Evolutionary conservation across 2,888 invertebrate species (phyloP).

Genomic region (Masnerella sp.): DNA sequence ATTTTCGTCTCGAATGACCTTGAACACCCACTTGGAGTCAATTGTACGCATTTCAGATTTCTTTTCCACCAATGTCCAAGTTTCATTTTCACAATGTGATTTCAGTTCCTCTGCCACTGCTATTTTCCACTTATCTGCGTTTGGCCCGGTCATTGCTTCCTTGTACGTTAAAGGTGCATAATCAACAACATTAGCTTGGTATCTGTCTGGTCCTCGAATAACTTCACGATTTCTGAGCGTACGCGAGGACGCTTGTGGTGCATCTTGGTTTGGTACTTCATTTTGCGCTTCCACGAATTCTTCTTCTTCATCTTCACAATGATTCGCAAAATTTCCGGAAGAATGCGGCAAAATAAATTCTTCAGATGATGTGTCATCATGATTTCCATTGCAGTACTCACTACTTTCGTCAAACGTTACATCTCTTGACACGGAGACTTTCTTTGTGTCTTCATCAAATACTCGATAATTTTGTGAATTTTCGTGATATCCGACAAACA

Average conservation of each 20-base stretch:
- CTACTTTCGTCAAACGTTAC: not conserved
- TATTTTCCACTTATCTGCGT: conserved; percentile 29
- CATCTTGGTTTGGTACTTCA: too few relatives aligned
- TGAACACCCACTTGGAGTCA: conserved; percentile 59
- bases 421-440: conserved; percentile 2
- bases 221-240: too few relatives aligned
- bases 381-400: too few relatives aligned
- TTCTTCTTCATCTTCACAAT: too few relatives aligned
- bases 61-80: conserved; percentile 41
- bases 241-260: too few relatives aligned
- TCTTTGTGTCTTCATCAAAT: conserved; percentile 1
- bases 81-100: conserved; percentile 32
- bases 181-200: conserved; percentile 3
- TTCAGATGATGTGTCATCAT: too few relatives aligned
- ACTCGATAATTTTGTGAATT: conserved; percentile 37
- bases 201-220: too few relatives aligned
- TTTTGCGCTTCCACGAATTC: too few relatives aligned
- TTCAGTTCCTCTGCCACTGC: conserved; percentile 37
- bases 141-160: conserved; percentile 23
- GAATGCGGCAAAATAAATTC: too few relatives aligned
- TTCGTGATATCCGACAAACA: conserved; percentile 52
- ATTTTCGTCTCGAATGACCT: conserved; percentile 33
- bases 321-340: too few relatives aligned
- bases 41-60: conserved; percentile 26
- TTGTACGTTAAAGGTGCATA: conserved; percentile 14